Conservation (phyloP, 2,113 vertebrate species). For the Nansenia antarctica region DNA sequence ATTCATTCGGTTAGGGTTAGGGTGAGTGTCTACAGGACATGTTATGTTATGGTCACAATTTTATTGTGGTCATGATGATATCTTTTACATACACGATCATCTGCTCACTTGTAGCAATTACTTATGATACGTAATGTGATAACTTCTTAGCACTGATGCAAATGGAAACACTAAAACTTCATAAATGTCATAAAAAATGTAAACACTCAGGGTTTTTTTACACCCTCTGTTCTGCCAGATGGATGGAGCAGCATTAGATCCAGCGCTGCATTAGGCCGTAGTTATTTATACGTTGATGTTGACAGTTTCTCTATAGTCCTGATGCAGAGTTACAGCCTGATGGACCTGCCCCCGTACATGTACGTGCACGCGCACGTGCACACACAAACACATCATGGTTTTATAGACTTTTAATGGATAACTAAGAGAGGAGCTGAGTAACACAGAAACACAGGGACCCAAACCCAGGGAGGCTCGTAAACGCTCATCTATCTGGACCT, state of each 20-base stretch:
- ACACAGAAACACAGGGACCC: background rate
- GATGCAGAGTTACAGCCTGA: background rate
- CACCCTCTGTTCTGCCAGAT: background rate
- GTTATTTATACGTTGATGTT: background rate
- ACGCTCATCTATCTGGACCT: too few species aligned
- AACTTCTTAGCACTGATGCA: too few species aligned
- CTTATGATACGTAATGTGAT: too few species aligned
- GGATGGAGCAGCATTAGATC: background rate
- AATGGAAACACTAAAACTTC: too few species aligned
- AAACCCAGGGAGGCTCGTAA: background rate
- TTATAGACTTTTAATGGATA: constrained; percentile 58
- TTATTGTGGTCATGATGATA: too few species aligned
- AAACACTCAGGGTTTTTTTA: background rate
- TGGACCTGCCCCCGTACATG: too few species aligned
- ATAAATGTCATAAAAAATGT: too few species aligned
- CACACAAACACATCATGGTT: constrained; percentile 41
- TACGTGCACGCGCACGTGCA: constrained; percentile 23
- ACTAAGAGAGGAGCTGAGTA: constrained; percentile 1
- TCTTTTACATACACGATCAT: too few species aligned
- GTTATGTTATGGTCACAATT: too few species aligned
- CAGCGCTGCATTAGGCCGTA: background rate
- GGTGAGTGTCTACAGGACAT: too few species aligned
- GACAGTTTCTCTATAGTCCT: background rate
- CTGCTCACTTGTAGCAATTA: too few species aligned
- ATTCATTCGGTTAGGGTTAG: too few species aligned